A percentile compares a stretch with the other conserved stretches of the same genome.
Evolutionary conservation across 1,140 invertebrate species (phyloP).

Genomic region (Cyrtorhinus lividipennis): DNA sequence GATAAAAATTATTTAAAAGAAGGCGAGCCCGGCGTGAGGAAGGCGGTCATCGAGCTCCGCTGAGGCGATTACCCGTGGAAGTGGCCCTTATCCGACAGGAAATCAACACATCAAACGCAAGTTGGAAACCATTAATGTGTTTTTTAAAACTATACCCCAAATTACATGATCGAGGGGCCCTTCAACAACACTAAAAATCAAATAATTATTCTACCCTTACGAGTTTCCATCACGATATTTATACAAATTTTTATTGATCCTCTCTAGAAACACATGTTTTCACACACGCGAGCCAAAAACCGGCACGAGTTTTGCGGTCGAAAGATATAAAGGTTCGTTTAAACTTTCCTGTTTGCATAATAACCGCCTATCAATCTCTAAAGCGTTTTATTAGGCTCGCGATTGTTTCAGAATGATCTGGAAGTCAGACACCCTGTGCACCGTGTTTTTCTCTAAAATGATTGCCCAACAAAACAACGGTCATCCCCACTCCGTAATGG

Average conservation of each 20-base stretch:
- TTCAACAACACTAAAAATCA: not conserved
- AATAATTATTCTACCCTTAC: not conserved
- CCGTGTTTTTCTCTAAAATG: too few relatives aligned
- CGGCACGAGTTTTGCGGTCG: not conserved
- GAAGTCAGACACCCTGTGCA: not conserved
- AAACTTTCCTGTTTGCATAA: conserved; percentile 10
- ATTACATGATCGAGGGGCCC: not conserved
- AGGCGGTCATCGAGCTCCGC: not conserved
- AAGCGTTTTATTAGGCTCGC: not conserved
- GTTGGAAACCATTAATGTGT: conserved; percentile 6
- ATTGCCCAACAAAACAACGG: not conserved
- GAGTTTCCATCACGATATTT: not conserved
- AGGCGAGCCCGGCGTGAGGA: not conserved
- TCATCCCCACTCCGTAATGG: not conserved
- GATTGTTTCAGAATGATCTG: not conserved
- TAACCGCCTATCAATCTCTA: conserved; percentile 1
- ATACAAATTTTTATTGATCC: not conserved
- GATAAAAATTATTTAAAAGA: not conserved
- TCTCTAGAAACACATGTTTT: not conserved
- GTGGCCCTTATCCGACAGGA: conserved; percentile 2
- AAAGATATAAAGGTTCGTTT: not conserved
- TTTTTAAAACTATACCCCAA: not conserved
- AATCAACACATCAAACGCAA: conserved; percentile 8
- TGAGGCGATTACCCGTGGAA: not conserved
- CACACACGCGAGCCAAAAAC: not conserved